Evolutionary conservation across 2,797 vertebrate species (phyloP), one percentile per base, ranked within the genome.

Genomic region (Microctenopoma stevenorrisi): DNA sequence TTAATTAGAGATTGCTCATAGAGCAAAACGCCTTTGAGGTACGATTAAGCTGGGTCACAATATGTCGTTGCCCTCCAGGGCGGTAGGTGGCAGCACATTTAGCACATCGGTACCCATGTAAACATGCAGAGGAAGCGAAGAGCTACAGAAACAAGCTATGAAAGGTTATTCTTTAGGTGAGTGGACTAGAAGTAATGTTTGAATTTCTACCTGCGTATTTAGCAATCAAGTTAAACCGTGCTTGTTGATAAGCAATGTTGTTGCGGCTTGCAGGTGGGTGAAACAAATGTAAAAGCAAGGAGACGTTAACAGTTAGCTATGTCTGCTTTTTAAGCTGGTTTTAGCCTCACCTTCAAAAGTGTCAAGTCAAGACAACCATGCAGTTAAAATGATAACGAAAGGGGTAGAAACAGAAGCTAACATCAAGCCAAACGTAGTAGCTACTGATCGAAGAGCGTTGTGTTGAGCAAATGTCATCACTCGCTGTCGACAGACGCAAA

Each of bases 161-260:
- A 76, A 73, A 90, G 87, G 83, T 89, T 88, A 65, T 49, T 76
- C 66, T 0, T 7, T 75, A 46, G 83, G 90, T 90, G 74, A 88
- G 90, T 89, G 16, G 2, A 10, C 12, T 9, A 3, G 3, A 2
- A 33, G 14, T 7, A 2, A 18, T 15, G 3, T 8, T 2, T 57
- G 25, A 12, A 38, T 13, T 11, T 2, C 0, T 11, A n/a, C 22
- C 12, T 1, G 15, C 1, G 9, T 3, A 2, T 44, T 22, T 22
- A 16, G 0, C 6, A 28, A 7, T 42, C 0, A 14, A 10, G 4
- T 0, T 2, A 59, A 18, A 18, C 12, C 4, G 5, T 37, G 14
- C 30, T 30, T 55, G 28, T 10, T 25, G 0, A 2, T 9, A 9
- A 7, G 2, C 11, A 7, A 11, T 6, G 38, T 18, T 13, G 35